These are phyloP conservation scores for Thecophora atra DNA, from an alignment of 2,888 invertebrate species.

Conservation along the genomic window DNA sequence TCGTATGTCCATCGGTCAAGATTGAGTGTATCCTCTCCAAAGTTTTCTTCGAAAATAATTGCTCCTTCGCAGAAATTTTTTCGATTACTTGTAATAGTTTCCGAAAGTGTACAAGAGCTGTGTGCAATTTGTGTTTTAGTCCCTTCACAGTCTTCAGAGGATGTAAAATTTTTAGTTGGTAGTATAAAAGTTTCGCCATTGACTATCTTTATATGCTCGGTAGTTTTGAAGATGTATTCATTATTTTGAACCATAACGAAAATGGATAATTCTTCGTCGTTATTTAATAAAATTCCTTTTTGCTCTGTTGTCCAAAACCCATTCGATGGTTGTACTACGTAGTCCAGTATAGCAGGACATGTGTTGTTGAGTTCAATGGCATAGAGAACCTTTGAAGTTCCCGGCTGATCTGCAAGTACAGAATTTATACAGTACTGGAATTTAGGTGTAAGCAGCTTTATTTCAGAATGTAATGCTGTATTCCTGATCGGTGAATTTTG, in stretches of 20 bases:
- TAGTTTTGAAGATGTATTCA: conserved; percentile 46
- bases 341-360: conserved; percentile 21
- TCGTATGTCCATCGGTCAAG: conserved; percentile 70
- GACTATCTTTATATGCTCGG: conserved; percentile 35
- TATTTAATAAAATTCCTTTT: neutral
- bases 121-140: neutral
- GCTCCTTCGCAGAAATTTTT: conserved; percentile 56
- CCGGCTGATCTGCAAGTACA: conserved; percentile 20
- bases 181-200: neutral
- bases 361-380: conserved; percentile 20
- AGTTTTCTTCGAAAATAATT: conserved; percentile 73
- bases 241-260: conserved; percentile 53
- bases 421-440: too few relatives aligned
- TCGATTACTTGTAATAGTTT: neutral
- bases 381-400: conserved; percentile 18
- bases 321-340: neutral
- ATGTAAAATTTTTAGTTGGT: neutral
- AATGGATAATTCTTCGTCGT: conserved; percentile 49
- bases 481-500: too few relatives aligned
- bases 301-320: conserved; percentile 15
- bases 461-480: too few relatives aligned
- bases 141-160: neutral
- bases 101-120: neutral
- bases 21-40: conserved; percentile 64
- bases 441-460: too few relatives aligned